Conservation (phyloP, 2,888 invertebrate genomes). For the Dasysyrphus tricinctus region DNA sequence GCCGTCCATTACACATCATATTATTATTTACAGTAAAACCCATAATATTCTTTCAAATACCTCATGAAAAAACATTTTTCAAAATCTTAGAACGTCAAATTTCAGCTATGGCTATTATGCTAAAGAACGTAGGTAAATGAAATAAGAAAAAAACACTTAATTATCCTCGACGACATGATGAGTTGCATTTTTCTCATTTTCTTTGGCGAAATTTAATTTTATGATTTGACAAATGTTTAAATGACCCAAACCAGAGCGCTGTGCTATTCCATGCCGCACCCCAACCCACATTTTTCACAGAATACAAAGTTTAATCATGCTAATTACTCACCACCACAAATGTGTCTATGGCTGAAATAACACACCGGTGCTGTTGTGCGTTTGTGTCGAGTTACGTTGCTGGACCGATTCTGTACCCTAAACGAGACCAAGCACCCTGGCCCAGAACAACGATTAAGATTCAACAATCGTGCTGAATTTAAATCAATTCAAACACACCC, state of each 20-base stretch:
- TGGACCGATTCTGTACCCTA: constrained; percentile 2
- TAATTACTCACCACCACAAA: constrained; percentile 61
- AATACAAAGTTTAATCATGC: constrained; percentile 63
- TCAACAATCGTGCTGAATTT: constrained; percentile 51
- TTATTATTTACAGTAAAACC: background rate
- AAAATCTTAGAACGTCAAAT: background rate
- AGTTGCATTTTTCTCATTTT: constrained; percentile 41
- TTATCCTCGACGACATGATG: constrained; percentile 38
- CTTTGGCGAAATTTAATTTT: constrained; percentile 49
- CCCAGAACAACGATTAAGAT: constrained; percentile 18
- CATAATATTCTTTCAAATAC: background rate
- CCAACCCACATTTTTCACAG: background rate
- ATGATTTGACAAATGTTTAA: constrained; percentile 68
- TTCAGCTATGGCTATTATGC: background rate
- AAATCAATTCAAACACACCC: constrained; percentile 57
- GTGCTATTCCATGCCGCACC: background rate
- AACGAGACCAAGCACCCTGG: constrained; percentile 14
- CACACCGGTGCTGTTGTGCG: constrained; percentile 12
- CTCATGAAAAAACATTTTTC: background rate
- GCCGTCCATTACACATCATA: background rate
- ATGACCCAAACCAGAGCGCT: constrained; percentile 29
- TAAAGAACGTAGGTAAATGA: background rate
- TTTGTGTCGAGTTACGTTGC: constrained; percentile 7
- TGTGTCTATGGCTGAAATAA: constrained; percentile 35
- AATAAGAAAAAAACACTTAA: constrained; percentile 53